These are phyloP conservation scores for Festucalex cinctus DNA, from an alignment of 2,113 vertebrate genomes.

Conservation along the genomic window DNA sequence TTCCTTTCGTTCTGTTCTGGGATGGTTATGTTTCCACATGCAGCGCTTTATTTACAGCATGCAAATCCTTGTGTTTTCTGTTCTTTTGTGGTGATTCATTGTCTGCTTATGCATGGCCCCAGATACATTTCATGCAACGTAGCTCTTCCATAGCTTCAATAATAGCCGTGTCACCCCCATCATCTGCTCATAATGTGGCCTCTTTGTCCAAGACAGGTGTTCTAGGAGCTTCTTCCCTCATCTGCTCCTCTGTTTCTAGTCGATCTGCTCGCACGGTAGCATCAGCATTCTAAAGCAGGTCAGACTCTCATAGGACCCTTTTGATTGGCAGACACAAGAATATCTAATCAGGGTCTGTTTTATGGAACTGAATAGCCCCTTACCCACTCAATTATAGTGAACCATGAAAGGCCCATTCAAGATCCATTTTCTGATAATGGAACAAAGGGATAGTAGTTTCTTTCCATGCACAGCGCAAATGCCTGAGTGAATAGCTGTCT, in stretches of 20 bases:
- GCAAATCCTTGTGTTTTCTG: slow-evolving; percentile 33
- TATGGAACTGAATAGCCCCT: slow-evolving; percentile 65
- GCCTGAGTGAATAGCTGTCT: slow-evolving; percentile 50
- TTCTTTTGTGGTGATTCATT: slow-evolving; percentile 48
- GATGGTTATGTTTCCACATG: slow-evolving; percentile 6
- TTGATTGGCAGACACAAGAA: slow-evolving; percentile 66
- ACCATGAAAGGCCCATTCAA: slow-evolving; percentile 64
- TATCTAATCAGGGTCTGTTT: slow-evolving; percentile 64
- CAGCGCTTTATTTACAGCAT: slow-evolving; percentile 49
- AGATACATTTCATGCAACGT: slow-evolving; percentile 61
- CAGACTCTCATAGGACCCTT: slow-evolving; percentile 32
- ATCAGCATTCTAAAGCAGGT: slow-evolving; percentile 49
- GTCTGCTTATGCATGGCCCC: slow-evolving; percentile 70
- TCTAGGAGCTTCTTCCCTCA: slow-evolving; percentile 36
- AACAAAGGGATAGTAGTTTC: slow-evolving; percentile 56
- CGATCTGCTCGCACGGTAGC: slow-evolving; percentile 27
- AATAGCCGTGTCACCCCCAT: slow-evolving; percentile 26
- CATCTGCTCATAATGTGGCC: slow-evolving; percentile 36
- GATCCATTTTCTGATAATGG: slow-evolving; percentile 70
- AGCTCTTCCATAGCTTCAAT: slow-evolving; percentile 45
- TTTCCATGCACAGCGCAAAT: slow-evolving; percentile 49
- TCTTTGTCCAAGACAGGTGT: slow-evolving; percentile 52
- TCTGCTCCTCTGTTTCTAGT: slow-evolving; percentile 15
- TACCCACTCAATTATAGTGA: slow-evolving; percentile 64
- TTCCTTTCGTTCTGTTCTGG: slow-evolving; percentile 8